Evolutionary conservation across 2,888 invertebrate species (phyloP), one percentile per base, ranked within the genome.

Genomic region (Ichneumoninae sp.): DNA sequence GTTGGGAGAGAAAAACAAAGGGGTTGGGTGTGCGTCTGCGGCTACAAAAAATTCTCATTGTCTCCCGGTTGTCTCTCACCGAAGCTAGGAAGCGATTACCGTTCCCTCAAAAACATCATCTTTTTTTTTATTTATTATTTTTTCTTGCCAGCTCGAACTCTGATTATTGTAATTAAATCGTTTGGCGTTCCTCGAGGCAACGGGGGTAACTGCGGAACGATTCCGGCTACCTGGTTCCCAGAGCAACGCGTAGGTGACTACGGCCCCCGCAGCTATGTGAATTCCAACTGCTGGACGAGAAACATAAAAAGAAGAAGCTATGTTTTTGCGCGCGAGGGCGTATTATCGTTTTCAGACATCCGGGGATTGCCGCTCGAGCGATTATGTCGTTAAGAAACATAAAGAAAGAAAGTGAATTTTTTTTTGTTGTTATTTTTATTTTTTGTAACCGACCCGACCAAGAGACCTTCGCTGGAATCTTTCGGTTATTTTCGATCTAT

Each of bases 91-190:
- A 90, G 90, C 92, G 91, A 91, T 92, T 92, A 92, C 90, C 89
- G 88, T 82, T 79, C 79, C 76, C 70, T 50, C 52, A 26, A 66
- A 69, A 69, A 69, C 47, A 71, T 68, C 52, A 44, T 44, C 66
- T n/a, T 47, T 54, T 63, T 69, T 52, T 65, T 52, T 76, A 50
- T 68, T 76, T 33, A 33, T 52, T 60, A 44, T 65, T 54, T 76
- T 74, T 77, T 70, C 75, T 40, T 40, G 89, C 89, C 89, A 89
- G 88, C 78, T 87, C 88, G 88, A 86, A 89, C 84, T 88, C 89
- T 91, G 91, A 93, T 93, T 93, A 93, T 93, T 93, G 92, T 93
- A 93, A 93, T 92, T 93, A 93, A 92, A 92, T 91, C 89, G 90
- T 90, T 90, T 89, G 90, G 79, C 81, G 77, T 74, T 70, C 80